These are phyloP conservation scores for Ceriagrion tenellum DNA, from an alignment of 2,888 invertebrate genomes.

Conservation along the genomic window DNA sequence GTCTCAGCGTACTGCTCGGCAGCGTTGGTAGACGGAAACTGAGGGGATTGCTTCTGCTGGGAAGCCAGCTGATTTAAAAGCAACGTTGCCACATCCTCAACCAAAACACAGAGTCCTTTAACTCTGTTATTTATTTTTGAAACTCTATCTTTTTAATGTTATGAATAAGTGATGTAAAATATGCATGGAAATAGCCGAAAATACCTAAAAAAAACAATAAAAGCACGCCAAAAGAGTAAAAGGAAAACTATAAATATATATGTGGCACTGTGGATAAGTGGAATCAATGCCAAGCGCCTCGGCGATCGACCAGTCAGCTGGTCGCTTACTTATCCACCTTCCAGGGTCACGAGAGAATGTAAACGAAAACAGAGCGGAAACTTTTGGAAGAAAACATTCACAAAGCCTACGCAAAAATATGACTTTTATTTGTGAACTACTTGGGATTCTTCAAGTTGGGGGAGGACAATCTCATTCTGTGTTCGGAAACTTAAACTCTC, in stretches of 20 bases:
- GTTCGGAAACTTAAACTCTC: too few species aligned
- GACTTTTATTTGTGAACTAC: not conserved
- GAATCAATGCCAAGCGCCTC: conserved; percentile 61
- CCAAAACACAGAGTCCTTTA: conserved; percentile 13
- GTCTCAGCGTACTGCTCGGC: conserved; percentile 19
- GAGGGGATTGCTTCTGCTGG: conserved; percentile 31
- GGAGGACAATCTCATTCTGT: not conserved
- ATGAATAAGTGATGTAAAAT: not conserved
- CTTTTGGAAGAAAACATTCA: not conserved
- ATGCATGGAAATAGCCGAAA: too few species aligned
- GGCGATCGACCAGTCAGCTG: conserved; percentile 65
- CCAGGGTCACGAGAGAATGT: conserved; percentile 36
- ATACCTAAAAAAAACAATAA: not conserved
- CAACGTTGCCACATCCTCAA: conserved; percentile 45
- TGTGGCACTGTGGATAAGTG: conserved; percentile 32
- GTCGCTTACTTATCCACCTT: not conserved
- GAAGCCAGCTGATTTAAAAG: conserved; percentile 61
- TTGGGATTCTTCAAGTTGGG: not conserved
- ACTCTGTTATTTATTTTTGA: not conserved
- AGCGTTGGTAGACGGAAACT: conserved; percentile 49
- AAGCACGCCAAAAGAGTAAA: not conserved
- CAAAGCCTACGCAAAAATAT: not conserved
- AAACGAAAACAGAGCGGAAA: not conserved
- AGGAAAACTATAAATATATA: not conserved
- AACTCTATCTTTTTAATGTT: not conserved